These are phyloP conservation scores for Arion vulgaris DNA, from an alignment of 1,140 invertebrate genomes.

Conservation along the genomic window DNA sequence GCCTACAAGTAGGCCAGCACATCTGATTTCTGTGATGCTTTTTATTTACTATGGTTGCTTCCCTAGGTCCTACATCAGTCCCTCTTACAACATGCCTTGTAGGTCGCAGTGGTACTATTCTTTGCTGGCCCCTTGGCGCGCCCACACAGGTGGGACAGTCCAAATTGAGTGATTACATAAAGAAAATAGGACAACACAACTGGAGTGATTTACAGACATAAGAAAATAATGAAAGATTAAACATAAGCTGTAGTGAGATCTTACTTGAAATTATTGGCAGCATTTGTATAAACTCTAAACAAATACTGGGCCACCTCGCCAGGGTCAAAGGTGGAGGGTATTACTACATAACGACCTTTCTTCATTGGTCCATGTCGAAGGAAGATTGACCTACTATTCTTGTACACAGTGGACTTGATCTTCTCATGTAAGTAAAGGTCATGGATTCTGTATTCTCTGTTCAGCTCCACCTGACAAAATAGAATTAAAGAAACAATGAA, in stretches of 20 bases:
- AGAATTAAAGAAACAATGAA: not conserved
- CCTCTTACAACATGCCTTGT: no score
- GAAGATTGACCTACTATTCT: constrained; percentile 76
- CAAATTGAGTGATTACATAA: no score
- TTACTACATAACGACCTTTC: constrained; percentile 78
- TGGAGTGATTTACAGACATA: no score
- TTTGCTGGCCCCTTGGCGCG: no score
- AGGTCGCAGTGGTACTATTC: no score
- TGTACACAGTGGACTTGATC: constrained; percentile 75
- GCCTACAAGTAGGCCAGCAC: no score
- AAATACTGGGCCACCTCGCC: constrained; percentile 76
- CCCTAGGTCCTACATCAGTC: no score
- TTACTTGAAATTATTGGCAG: constrained; percentile 66
- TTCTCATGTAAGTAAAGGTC: constrained; percentile 69
- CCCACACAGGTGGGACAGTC: no score
- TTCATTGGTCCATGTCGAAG: constrained; percentile 69
- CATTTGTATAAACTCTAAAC: constrained; percentile 76
- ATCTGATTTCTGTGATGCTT: no score
- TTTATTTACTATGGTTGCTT: no score
- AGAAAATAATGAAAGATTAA: no score
- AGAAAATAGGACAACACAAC: no score
- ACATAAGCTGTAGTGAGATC: constrained; percentile 40
- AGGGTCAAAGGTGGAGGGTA: constrained; percentile 79
- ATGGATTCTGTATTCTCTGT: constrained; percentile 77
- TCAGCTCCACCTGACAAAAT: constrained; percentile 76